These are phyloP conservation scores for Poecile atricapillus DNA, from an alignment of 2,113 vertebrate genomes.

Conservation along the genomic window DNA sequence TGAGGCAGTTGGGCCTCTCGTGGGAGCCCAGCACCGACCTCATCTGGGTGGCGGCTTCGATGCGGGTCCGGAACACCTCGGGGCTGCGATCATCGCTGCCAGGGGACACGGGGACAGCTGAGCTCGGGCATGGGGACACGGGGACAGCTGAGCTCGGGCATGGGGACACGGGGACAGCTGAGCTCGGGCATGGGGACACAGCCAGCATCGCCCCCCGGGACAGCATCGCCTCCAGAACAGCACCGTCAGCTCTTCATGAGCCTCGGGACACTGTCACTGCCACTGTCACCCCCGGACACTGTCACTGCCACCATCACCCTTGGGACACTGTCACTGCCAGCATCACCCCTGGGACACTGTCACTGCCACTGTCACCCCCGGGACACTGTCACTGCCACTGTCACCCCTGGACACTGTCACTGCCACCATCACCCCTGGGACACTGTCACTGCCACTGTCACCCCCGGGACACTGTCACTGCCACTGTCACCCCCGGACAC, in stretches of 20 bases:
- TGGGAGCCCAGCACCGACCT: constrained; percentile 87
- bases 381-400: neutral
- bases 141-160: fast-evolving
- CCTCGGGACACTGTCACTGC: no score
- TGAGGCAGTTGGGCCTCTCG: constrained; percentile 91
- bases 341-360: neutral
- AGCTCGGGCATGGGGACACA: fast-evolving
- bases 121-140: fast-evolving
- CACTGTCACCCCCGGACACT: no score
- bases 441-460: neutral
- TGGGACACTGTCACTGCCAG: neutral
- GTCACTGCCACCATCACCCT: no score
- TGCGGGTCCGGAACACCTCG: constrained; percentile 85
- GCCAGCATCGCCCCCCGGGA: no score
- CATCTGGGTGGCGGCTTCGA: constrained; percentile 96
- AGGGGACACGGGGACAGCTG: neutral
- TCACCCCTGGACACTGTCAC: no score
- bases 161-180: neutral
- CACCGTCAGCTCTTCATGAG: no score
- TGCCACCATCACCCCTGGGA: no score
- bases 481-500: neutral
- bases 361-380: neutral
- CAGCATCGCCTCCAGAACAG: neutral
- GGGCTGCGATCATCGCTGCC: constrained; percentile 92
- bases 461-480: neutral